Evolutionary conservation across 2,113 vertebrate genomes (phyloP).

Genomic region (Zosterops borbonicus): DNA sequence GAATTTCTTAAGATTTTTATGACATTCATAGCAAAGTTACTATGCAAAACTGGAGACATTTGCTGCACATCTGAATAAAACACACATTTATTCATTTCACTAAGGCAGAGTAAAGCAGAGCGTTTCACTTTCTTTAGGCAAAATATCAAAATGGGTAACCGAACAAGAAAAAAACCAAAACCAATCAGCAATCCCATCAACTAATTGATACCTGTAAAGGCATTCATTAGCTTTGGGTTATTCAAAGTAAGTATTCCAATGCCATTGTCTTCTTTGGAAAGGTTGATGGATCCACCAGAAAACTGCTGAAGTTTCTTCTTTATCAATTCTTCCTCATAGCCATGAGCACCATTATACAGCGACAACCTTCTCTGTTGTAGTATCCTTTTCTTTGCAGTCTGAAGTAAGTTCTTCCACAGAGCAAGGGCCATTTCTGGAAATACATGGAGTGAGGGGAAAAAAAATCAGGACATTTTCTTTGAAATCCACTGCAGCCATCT

Average conservation of each 20-base stretch:
- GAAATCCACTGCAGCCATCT: neutral
- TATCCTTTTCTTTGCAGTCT: slow-evolving; percentile 38
- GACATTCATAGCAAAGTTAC: neutral
- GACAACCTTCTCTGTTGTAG: slow-evolving; percentile 64
- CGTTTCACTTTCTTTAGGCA: neutral
- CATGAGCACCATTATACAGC: slow-evolving; percentile 73
- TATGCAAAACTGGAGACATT: neutral
- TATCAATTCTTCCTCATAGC: slow-evolving; percentile 79
- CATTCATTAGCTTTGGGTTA: slow-evolving; percentile 89
- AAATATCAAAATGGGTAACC: neutral
- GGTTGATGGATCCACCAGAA: slow-evolving; percentile 86
- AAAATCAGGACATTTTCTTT: neutral
- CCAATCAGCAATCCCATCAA: neutral
- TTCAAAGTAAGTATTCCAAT: slow-evolving; percentile 89
- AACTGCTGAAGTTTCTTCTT: slow-evolving; percentile 81
- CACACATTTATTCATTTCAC: neutral
- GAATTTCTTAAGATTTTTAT: neutral
- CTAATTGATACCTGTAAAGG: slow-evolving; percentile 84
- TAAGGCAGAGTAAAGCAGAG: neutral
- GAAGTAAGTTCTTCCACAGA: slow-evolving; percentile 69
- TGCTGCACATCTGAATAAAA: neutral
- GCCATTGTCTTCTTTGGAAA: slow-evolving; percentile 82
- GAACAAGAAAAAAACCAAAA: neutral
- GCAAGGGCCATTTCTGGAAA: slow-evolving; percentile 80
- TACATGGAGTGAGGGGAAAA: neutral